A percentile compares a stretch with the other conserved stretches of the same genome.
phyloP scores from a whole-genome alignment of 2,888 invertebrate species.

The Drosophila dives region DNA sequence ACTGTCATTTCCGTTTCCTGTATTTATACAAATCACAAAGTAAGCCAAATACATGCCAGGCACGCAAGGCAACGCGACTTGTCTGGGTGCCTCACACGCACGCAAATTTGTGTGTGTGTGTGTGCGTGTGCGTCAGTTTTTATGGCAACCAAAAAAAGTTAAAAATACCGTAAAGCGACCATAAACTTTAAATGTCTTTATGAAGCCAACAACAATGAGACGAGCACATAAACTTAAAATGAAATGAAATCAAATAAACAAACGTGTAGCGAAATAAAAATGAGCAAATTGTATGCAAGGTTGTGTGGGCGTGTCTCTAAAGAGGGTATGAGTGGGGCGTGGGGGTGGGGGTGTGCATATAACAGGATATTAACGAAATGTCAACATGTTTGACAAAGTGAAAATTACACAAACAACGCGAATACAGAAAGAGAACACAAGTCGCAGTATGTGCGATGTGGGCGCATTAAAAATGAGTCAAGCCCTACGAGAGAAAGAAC shows the following conservation, averaged over 20 bases:
- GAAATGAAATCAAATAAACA: constrained; percentile 74
- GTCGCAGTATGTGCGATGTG: constrained; percentile 46
- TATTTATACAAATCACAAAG: constrained; percentile 81
- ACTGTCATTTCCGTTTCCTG: constrained; percentile 80
- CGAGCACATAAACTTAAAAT: constrained; percentile 67
- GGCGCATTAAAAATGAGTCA: constrained; percentile 60
- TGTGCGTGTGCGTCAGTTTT: constrained; percentile 30
- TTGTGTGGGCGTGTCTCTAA: background rate
- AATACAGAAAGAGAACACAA: constrained; percentile 30
- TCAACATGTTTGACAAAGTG: constrained; percentile 80
- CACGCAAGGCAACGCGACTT: constrained; percentile 57
- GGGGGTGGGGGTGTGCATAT: constrained; percentile 28
- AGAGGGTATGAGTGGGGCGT: background rate
- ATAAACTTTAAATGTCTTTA: constrained; percentile 79
- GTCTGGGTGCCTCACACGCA: constrained; percentile 13
- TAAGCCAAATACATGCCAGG: constrained; percentile 76
- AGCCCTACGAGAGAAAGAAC: constrained; percentile 12
- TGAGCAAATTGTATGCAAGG: constrained; percentile 27
- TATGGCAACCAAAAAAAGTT: constrained; percentile 65
- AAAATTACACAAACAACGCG: constrained; percentile 60
- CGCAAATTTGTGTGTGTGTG: constrained; percentile 14
- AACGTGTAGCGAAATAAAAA: constrained; percentile 67
- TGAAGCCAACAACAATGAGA: constrained; percentile 64
- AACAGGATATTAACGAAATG: constrained; percentile 76
- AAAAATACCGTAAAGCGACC: constrained; percentile 60